A percentile compares a stretch with the other conserved stretches of the same genome.
Evolutionary conservation across 2,797 vertebrate genomes (phyloP).

Genomic region (Macrochelys suwanniensis): DNA sequence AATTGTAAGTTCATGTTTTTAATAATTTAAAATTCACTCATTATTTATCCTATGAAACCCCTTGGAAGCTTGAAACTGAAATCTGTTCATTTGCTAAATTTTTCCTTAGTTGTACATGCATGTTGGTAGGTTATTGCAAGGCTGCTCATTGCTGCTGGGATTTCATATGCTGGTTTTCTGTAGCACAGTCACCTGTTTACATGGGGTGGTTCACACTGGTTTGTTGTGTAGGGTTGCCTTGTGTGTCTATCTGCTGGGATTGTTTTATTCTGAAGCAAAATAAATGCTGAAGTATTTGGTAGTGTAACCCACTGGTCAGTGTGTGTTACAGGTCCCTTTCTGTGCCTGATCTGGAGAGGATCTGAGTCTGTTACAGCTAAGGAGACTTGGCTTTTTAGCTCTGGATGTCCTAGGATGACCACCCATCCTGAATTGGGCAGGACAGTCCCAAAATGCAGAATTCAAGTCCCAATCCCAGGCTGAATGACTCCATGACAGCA

Average conservation of each 20-base stretch:
- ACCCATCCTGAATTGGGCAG: no score
- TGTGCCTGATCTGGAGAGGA: no score
- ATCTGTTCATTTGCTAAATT: neutral
- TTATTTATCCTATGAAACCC: neutral
- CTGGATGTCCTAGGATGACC: no score
- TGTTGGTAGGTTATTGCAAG: neutral
- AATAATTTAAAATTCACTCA: neutral
- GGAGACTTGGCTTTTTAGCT: neutral
- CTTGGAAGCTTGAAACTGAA: neutral
- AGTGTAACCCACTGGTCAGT: neutral
- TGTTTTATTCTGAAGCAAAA: neutral
- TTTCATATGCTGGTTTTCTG: neutral
- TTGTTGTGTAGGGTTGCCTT: accelerated
- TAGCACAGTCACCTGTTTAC: neutral
- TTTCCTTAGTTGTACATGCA: accelerated
- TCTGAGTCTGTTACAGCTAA: accelerated
- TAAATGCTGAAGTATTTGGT: neutral
- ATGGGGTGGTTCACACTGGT: no score
- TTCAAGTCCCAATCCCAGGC: no score
- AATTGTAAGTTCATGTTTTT: neutral
- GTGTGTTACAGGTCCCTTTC: accelerated
- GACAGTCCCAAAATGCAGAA: no score
- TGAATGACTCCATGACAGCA: no score
- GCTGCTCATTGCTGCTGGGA: accelerated
- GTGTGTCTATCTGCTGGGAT: neutral